phyloP scores from a whole-genome alignment of 2,888 invertebrate genomes.

The Protophormia terraenovae region DNA sequence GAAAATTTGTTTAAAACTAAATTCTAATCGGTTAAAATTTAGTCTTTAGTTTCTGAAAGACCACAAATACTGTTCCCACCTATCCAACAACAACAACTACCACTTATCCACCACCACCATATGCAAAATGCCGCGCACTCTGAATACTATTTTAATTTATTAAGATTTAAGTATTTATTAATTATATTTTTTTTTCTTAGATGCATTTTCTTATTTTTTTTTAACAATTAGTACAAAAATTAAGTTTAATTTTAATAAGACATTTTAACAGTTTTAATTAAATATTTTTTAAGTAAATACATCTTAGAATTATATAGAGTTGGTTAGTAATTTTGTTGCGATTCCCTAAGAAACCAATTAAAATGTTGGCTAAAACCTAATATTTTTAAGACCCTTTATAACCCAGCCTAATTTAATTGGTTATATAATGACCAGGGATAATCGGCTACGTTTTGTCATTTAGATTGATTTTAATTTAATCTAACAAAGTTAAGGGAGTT shows the following conservation, averaged over 20 bases:
- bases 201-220: slow-evolving; percentile 31
- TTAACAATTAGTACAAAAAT: neutral
- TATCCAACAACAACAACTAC: slow-evolving; percentile 31
- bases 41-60: neutral
- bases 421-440: too few relatives aligned
- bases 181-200: slow-evolving; percentile 42
- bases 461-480: too few relatives aligned
- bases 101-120: slow-evolving; percentile 37
- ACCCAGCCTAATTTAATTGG: too few relatives aligned
- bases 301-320: neutral
- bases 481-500: too few relatives aligned
- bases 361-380: slow-evolving; percentile 5
- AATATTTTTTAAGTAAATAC: neutral
- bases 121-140: slow-evolving; percentile 66
- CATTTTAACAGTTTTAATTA: slow-evolving; percentile 7
- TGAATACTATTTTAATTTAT: slow-evolving; percentile 60
- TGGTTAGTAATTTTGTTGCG: neutral
- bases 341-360: neutral
- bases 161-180: slow-evolving; percentile 56
- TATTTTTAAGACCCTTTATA: neutral
- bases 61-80: slow-evolving; percentile 15
- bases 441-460: too few relatives aligned
- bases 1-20: slow-evolving; percentile 1
- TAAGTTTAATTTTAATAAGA: slow-evolving; percentile 29
- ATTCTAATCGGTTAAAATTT: slow-evolving; percentile 10